Evolutionary conservation across 1,140 invertebrate genomes (phyloP).

Genomic region (Lysiphlebus fabarum): DNA sequence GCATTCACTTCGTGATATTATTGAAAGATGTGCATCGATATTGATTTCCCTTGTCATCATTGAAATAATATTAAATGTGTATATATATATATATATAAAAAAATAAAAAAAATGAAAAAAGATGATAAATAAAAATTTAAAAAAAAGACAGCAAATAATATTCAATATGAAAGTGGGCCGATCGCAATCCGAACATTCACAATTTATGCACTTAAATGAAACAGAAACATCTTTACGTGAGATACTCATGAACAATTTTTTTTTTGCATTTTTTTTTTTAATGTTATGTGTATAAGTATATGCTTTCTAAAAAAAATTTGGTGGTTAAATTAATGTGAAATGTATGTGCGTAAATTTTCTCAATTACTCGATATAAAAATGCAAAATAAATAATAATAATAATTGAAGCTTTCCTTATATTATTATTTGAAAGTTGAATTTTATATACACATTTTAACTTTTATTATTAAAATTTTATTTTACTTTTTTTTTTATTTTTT

Average conservation of each 20-base stretch:
- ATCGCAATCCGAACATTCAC: constrained; percentile 23
- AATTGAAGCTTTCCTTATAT: constrained; percentile 4
- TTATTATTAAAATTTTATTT: not conserved
- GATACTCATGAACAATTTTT: too few relatives aligned
- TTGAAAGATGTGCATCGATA: not conserved
- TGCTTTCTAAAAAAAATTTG: constrained; percentile 19
- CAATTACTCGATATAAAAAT: constrained; percentile 7
- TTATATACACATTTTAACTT: not conserved
- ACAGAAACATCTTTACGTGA: constrained; percentile 3
- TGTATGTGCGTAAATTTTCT: not conserved
- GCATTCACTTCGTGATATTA: too few relatives aligned
- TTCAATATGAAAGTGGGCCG: constrained; percentile 32
- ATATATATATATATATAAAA: too few relatives aligned
- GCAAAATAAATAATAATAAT: constrained; percentile 9
- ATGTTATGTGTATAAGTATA: too few relatives aligned
- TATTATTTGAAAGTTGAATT: constrained; percentile 11
- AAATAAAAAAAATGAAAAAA: constrained; percentile 2
- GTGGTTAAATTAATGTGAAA: not conserved
- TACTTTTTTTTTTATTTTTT: not conserved
- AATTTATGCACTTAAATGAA: constrained; percentile 24
- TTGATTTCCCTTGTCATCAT: constrained; percentile 9
- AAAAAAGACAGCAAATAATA: not conserved
- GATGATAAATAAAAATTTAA: too few relatives aligned
- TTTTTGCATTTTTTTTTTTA: too few relatives aligned
- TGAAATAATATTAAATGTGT: not conserved